Conservation (phyloP, 1,140 invertebrate genomes). For the Drosophila sucinea region DNA sequence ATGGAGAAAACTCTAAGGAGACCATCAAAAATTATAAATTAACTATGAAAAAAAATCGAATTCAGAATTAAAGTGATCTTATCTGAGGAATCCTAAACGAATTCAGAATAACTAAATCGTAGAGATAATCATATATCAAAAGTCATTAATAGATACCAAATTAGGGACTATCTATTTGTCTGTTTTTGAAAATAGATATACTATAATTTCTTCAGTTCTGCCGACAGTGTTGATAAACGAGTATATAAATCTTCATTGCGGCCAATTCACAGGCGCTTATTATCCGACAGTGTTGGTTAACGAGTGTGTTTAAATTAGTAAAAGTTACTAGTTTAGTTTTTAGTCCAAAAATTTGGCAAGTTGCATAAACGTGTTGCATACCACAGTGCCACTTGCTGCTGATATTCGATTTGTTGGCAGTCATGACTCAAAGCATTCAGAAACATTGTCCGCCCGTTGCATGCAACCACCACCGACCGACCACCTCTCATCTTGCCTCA, state of each 20-base stretch:
- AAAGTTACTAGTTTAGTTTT: neutral
- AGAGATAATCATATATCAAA: too few relatives aligned
- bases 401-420: slow-evolving; percentile 78
- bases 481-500: slow-evolving; percentile 60
- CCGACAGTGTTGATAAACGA: too few relatives aligned
- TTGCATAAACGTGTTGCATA: slow-evolving; percentile 18
- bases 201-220: too few relatives aligned
- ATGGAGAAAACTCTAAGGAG: slow-evolving; percentile 25
- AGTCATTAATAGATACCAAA: too few relatives aligned
- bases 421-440: slow-evolving; percentile 76
- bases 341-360: neutral
- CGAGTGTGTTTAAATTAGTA: too few relatives aligned
- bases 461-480: slow-evolving; percentile 47
- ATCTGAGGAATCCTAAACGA: too few relatives aligned
- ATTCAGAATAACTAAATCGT: too few relatives aligned
- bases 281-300: too few relatives aligned
- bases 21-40: neutral
- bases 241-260: too few relatives aligned
- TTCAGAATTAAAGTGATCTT: neutral
- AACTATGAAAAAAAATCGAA: neutral
- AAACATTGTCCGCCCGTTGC: slow-evolving; percentile 70
- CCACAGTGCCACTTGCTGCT: slow-evolving; percentile 50
- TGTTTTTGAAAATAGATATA: too few relatives aligned
- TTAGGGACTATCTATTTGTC: too few relatives aligned
- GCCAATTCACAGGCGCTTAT: too few relatives aligned